A percentile compares a stretch with the other conserved stretches of the same genome.
Conservation (phyloP, 35 echinoderm and acorn worm species). For the Holothuria glaberrima region DNA sequence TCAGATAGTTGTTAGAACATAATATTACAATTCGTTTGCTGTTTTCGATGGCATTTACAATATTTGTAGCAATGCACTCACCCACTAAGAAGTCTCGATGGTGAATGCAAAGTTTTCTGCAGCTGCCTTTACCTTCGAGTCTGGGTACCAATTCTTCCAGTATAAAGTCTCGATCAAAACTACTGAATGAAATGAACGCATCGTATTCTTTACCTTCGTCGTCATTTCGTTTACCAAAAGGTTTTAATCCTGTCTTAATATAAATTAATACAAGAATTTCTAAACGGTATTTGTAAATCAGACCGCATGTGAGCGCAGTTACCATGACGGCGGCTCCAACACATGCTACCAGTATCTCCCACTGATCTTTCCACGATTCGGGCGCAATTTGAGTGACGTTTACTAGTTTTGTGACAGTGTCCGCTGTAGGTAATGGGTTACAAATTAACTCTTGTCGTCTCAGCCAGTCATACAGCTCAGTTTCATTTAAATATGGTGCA, state of each 20-base stretch:
- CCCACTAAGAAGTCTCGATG: conserved; percentile 71
- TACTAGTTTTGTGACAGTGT: neutral
- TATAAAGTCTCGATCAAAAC: conserved; percentile 68
- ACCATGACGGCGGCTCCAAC: neutral
- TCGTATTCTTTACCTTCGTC: conserved; percentile 61
- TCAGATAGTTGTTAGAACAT: conserved; percentile 66
- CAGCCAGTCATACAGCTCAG: conserved; percentile 16
- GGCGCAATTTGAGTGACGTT: neutral
- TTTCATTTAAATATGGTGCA: conserved; percentile 24
- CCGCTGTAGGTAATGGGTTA: neutral
- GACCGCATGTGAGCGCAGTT: neutral
- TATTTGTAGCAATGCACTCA: conserved; percentile 70
- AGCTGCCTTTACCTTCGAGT: conserved; percentile 38
- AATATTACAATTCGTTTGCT: conserved; percentile 66
- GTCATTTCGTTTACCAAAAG: neutral
- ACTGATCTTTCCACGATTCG: neutral
- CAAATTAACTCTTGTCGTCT: neutral
- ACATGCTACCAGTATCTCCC: neutral
- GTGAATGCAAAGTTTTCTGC: conserved; percentile 56
- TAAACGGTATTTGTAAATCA: conserved; percentile 31
- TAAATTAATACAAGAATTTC: conserved; percentile 48
- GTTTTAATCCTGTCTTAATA: conserved; percentile 12
- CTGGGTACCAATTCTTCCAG: conserved; percentile 45
- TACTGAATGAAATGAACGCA: conserved; percentile 80
- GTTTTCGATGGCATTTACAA: conserved; percentile 56